A percentile compares a stretch with the other conserved stretches of the same genome.
Conservation (phyloP, 2,113 vertebrate species). For the Hydropotes inermis region DNA sequence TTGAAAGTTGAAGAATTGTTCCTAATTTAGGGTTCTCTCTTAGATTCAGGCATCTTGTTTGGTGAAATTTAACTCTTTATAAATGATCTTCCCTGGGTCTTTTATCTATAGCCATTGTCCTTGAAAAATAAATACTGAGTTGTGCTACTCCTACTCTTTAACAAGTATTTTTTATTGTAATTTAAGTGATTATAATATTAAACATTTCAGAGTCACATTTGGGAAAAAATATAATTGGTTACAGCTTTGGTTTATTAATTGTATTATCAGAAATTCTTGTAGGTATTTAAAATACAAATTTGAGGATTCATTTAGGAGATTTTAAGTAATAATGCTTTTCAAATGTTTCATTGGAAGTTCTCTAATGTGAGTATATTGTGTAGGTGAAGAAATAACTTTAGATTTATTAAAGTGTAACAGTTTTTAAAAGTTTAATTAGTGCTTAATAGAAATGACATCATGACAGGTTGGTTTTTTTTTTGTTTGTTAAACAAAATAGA, state of each 20-base stretch:
- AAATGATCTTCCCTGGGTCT: neutral
- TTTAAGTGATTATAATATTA: slow-evolving; percentile 10
- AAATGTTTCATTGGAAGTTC: neutral
- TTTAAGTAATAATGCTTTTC: neutral
- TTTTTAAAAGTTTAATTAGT: slow-evolving; percentile 3
- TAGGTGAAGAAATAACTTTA: neutral
- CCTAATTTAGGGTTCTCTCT: neutral
- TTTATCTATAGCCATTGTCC: neutral
- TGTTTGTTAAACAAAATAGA: neutral
- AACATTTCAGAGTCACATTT: slow-evolving; percentile 1
- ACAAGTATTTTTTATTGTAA: slow-evolving; percentile 12
- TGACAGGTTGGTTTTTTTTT: neutral
- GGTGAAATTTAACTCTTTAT: neutral
- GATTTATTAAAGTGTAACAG: neutral
- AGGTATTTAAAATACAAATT: slow-evolving; percentile 1
- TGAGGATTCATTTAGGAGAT: neutral
- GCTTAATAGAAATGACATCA: slow-evolving; percentile 23
- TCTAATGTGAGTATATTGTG: neutral
- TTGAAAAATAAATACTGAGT: slow-evolving; percentile 14
- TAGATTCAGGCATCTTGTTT: neutral
- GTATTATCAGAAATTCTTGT: neutral
- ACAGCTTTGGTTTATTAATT: slow-evolving; percentile 43
- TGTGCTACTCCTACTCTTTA: neutral
- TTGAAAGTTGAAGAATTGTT: slow-evolving; percentile 31
- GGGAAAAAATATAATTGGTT: neutral